Percentiles rank a stretch among this genome's conserved stretches.
Conservation (phyloP, 2,888 invertebrate genomes). For the Ethmia dodecea region DNA sequence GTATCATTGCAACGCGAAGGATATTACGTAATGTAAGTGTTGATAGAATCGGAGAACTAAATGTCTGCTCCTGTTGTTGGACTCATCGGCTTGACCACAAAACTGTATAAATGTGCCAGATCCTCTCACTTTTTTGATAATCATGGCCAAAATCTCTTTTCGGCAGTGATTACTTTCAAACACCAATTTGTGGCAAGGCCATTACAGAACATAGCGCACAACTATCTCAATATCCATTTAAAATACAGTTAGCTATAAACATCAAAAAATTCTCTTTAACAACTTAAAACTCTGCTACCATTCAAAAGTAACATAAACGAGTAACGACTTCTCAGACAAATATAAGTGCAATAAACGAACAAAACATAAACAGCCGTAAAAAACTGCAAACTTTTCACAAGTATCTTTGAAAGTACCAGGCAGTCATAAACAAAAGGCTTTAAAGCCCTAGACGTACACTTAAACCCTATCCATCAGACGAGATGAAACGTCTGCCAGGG, state of each 20-base stretch:
- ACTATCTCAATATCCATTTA: too few relatives aligned
- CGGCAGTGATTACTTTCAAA: too few relatives aligned
- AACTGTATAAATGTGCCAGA: too few relatives aligned
- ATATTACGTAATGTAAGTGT: neutral
- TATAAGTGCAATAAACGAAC: slow-evolving; percentile 14
- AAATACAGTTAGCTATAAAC: too few relatives aligned
- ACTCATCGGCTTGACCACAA: too few relatives aligned
- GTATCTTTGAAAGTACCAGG: slow-evolving; percentile 20
- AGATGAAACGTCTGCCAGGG: slow-evolving; percentile 39
- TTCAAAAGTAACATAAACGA: neutral
- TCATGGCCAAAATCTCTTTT: too few relatives aligned
- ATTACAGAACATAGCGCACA: too few relatives aligned
- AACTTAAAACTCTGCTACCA: neutral
- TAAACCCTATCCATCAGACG: slow-evolving; percentile 42
- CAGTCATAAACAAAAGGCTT: slow-evolving; percentile 29
- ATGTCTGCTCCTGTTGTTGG: too few relatives aligned
- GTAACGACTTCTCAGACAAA: slow-evolving; percentile 1
- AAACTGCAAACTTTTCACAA: slow-evolving; percentile 26
- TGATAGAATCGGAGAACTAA: neutral
- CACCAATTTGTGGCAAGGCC: too few relatives aligned
- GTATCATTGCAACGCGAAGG: neutral
- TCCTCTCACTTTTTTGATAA: too few relatives aligned
- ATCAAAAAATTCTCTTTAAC: too few relatives aligned
- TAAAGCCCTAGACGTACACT: slow-evolving; percentile 44
- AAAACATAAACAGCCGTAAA: slow-evolving; percentile 26